A percentile compares a stretch with the other conserved stretches of the same genome.
Conservation (phyloP, 1,140 invertebrate genomes). For the Platyura marginata region DNA sequence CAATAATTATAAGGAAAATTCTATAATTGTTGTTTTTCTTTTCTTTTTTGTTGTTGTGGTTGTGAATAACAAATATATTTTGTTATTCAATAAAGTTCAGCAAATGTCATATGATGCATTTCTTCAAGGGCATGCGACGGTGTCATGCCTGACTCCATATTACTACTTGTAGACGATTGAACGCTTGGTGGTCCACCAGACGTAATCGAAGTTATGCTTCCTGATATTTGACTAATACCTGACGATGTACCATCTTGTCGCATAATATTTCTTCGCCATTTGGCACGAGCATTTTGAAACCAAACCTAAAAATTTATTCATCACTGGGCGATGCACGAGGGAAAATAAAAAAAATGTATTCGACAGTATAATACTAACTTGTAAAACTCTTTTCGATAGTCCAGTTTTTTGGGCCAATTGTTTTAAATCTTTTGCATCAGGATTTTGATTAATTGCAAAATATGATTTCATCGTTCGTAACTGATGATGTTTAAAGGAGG, state of each 20-base stretch:
- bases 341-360: no score
- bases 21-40: no score
- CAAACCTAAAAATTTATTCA: constrained; percentile 78
- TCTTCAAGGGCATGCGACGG: constrained; percentile 6
- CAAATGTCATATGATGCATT: constrained; percentile 6
- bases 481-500: constrained; percentile 95
- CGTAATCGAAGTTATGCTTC: neutral
- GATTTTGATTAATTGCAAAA: constrained; percentile 94
- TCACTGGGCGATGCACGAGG: no score
- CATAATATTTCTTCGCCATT: constrained; percentile 78
- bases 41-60: no score
- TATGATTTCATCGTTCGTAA: constrained; percentile 95
- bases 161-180: constrained; percentile 4
- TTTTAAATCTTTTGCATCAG: constrained; percentile 89
- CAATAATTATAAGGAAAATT: no score
- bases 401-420: constrained; percentile 93
- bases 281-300: constrained; percentile 95
- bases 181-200: constrained; percentile 2
- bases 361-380: no score
- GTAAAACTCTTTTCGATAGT: constrained; percentile 83
- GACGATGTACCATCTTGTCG: constrained; percentile 40
- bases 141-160: constrained; percentile 1
- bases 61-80: neutral
- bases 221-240: constrained; percentile 9
- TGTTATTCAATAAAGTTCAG: constrained; percentile 6